A percentile compares a stretch with the other conserved stretches of the same genome.
Evolutionary conservation across 1,140 invertebrate genomes (phyloP).

Genomic region (Megalonaias nervosa): DNA sequence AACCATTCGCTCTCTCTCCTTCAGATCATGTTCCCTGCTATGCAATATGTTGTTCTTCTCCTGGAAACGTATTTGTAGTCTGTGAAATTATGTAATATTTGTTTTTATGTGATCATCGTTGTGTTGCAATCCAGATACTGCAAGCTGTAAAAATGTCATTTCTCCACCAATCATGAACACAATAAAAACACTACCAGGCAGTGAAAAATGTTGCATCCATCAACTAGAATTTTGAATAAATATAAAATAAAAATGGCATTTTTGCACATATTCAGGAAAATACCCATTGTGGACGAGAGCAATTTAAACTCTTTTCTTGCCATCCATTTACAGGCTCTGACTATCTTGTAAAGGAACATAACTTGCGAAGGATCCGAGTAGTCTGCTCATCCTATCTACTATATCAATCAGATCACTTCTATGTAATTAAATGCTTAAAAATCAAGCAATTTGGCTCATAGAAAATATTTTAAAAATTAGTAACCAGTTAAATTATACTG

Average conservation of each 20-base stretch:
- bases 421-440: too few species aligned
- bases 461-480: too few species aligned
- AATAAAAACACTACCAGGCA: not conserved
- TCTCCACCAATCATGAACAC: not conserved
- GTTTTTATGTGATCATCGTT: not conserved
- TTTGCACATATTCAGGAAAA: too few species aligned
- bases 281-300: too few species aligned
- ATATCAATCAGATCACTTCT: too few species aligned
- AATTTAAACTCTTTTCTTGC: too few species aligned
- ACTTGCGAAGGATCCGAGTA: too few species aligned
- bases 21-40: slow-evolving; percentile 60
- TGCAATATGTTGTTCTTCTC: slow-evolving; percentile 60
- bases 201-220: not conserved
- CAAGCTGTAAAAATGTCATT: not conserved
- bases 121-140: not conserved
- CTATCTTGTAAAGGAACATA: too few species aligned
- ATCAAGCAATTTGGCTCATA: too few species aligned
- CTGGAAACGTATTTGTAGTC: slow-evolving; percentile 32
- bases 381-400: too few species aligned
- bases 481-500: too few species aligned
- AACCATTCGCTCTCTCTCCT: slow-evolving; percentile 63
- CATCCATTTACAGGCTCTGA: too few species aligned
- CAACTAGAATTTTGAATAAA: not conserved
- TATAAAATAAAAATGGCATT: not conserved
- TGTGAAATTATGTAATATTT: not conserved